These are phyloP conservation scores for Syndactyla subalaris DNA, from an alignment of 2,797 vertebrate genomes.

Conservation along the genomic window DNA sequence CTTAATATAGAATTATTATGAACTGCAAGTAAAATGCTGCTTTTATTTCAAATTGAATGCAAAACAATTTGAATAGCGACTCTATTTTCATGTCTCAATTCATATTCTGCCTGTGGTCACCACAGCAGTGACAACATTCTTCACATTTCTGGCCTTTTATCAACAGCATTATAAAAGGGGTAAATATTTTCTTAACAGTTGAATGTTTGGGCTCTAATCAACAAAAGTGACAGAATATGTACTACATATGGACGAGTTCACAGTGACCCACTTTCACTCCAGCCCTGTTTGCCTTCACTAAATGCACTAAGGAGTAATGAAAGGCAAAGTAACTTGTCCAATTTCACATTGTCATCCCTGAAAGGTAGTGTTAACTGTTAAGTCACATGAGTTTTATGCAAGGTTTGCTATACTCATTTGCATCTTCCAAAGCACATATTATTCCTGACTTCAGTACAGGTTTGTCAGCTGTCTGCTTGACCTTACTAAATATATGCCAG, in stretches of 20 bases:
- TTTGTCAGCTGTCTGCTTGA: not conserved
- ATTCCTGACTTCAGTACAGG: conserved; percentile 43
- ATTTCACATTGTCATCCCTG: conserved; percentile 25
- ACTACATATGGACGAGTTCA: not conserved
- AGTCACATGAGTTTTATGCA: conserved; percentile 1
- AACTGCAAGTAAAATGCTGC: not conserved
- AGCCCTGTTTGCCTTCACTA: not conserved
- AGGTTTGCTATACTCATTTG: conserved; percentile 27
- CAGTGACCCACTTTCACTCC: not conserved
- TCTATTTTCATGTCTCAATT: not conserved
- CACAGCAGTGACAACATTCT: not conserved
- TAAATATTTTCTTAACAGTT: not conserved
- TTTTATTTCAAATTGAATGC: not conserved
- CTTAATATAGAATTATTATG: not conserved
- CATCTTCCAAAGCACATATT: conserved; percentile 42
- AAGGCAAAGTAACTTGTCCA: conserved; percentile 24
- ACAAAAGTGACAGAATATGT: conserved; percentile 19
- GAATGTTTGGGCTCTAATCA: conserved; percentile 3
- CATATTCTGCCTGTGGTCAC: not conserved
- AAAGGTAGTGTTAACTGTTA: not conserved
- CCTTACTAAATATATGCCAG: conserved; percentile 17
- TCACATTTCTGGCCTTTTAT: conserved; percentile 6
- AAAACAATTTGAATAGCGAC: not conserved
- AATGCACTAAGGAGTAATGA: conserved; percentile 1
- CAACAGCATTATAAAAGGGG: not conserved